Evolutionary conservation across 37 sponge, comb jelly and placozoan species (phyloP).

Genomic region (Oopsacas minuta): DNA sequence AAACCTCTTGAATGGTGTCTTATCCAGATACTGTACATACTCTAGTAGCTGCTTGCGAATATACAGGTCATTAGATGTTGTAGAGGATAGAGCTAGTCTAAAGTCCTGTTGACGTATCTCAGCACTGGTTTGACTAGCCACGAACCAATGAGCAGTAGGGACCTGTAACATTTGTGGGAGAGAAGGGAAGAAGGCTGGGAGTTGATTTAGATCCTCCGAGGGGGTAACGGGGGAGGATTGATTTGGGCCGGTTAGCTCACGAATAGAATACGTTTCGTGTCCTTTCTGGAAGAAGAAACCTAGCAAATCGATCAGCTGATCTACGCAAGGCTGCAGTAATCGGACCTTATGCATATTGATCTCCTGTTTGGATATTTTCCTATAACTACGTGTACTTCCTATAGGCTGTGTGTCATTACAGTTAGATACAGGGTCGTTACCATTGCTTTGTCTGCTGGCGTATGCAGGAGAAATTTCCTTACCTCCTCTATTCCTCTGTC

Average conservation of each 20-base stretch:
- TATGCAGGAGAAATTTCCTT: neutral
- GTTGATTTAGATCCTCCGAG: neutral
- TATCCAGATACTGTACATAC: neutral
- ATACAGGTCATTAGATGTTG: neutral
- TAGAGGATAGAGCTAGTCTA: neutral
- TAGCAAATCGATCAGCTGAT: conserved; percentile 5
- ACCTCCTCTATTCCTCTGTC: neutral
- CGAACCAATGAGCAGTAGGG: neutral
- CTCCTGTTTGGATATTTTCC: conserved; percentile 1
- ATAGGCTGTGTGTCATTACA: neutral
- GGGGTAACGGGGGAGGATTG: neutral
- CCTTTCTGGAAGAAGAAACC: conserved; percentile 1
- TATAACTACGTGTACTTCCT: neutral
- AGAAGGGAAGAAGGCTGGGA: neutral
- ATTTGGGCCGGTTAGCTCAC: neutral
- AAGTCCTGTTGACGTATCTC: neutral
- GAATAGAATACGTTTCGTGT: neutral
- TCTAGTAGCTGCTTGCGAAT: neutral
- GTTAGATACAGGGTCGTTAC: neutral
- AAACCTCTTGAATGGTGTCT: neutral
- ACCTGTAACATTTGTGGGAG: neutral
- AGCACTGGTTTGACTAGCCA: neutral
- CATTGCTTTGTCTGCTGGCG: neutral
- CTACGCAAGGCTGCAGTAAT: neutral
- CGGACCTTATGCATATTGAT: neutral